Evolutionary conservation across 2,113 vertebrate genomes (phyloP), one percentile per base, ranked within the genome.

Genomic region (Salvator merianae): DNA sequence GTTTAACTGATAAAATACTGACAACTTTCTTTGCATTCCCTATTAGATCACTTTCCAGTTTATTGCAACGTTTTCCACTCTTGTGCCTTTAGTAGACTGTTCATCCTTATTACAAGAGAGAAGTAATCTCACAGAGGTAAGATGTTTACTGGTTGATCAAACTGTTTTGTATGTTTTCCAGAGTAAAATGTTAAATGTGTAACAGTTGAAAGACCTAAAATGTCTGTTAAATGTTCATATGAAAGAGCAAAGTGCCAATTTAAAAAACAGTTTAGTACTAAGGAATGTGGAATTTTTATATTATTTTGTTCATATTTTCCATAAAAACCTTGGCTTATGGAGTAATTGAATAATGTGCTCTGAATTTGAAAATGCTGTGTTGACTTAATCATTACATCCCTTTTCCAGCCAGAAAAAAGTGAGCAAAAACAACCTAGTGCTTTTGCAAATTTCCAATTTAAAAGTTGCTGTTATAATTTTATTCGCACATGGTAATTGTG

Each of bases 81-180:
- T 99, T 93, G 98, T 99, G 97, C 99, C 99, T 99, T 99, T 99
- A 97, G 98, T 99, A 91, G 99, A 99, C 93, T 99, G 99, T 91
- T 99, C 99, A 66, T 97, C 97, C 91, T 95, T 97, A 86, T 94
- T 99, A 22, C 98, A 98, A 93, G 98, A 99, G 93, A 97, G 97
- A 94, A 96, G 95, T 32, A 97, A 99, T 91, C 96, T 99, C 88
- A 97, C 98, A 77, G 97, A 98, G 96, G 99, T 99, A 96, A 95
- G 91, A 90, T 26, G 1, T n/a, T 88, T 63, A 73, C 43, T 62
- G 50, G 28, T 10, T 73, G 26, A 66, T 79, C 22, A 12, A 38
- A 34, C 32, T 50, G 18, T 47, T 65, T 26, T 26, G 34, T 22
- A 59, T 43, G 30, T 4, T 73, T 62, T 62, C 26, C 40, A 38